phyloP scores from a whole-genome alignment of 2,113 vertebrate genomes.

The Colossoma macropomum region DNA sequence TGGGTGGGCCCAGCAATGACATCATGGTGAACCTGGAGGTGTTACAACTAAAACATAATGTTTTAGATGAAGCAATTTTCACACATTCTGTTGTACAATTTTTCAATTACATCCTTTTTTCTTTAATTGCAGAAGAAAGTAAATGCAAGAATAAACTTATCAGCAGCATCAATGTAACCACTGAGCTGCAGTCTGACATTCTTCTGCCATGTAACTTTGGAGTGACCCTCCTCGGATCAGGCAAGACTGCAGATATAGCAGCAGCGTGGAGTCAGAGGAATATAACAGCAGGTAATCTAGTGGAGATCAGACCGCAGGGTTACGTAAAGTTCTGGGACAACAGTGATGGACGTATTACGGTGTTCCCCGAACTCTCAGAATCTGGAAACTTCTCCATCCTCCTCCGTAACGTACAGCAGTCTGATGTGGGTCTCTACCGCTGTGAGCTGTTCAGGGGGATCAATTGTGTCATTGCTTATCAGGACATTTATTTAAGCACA shows the following conservation, averaged over 20 bases:
- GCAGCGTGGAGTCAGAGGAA: conserved; percentile 33
- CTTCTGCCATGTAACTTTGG: conserved; percentile 44
- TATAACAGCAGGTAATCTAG: neutral
- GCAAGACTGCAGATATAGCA: neutral
- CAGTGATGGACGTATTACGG: neutral
- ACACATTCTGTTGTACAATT: no score
- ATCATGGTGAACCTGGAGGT: no score
- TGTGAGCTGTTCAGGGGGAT: conserved; percentile 15
- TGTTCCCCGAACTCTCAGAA: neutral
- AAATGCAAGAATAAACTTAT: no score
- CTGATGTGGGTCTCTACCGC: conserved; percentile 38
- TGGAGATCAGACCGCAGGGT: conserved; percentile 17
- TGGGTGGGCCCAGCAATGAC: no score
- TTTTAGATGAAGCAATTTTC: no score
- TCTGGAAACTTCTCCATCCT: conserved; percentile 52
- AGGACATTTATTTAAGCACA: neutral
- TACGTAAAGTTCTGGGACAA: neutral
- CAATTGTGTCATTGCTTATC: conserved; percentile 19
- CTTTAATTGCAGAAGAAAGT: no score
- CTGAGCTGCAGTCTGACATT: conserved; percentile 32
- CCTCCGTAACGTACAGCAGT: conserved; percentile 14
- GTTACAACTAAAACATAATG: no score
- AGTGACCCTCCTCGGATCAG: neutral
- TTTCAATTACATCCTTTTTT: no score
- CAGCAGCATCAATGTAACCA: no score